Percentiles rank a stretch among this genome's conserved stretches.
Evolutionary conservation across 1,140 invertebrate species (phyloP).

Genomic region (Parapsyche elsis): DNA sequence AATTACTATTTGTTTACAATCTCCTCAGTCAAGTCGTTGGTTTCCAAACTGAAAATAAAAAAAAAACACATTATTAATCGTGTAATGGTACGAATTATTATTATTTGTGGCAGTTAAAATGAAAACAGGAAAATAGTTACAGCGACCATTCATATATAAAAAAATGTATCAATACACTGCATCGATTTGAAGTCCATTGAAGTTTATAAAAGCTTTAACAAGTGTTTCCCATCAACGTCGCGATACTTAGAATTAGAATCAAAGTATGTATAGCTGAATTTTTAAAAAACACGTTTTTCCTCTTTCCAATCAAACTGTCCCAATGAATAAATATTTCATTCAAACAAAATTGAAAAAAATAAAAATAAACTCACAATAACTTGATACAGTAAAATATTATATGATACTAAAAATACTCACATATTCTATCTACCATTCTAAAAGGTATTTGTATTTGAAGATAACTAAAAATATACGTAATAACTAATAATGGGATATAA

Average conservation of each 20-base stretch:
- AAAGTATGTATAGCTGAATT: not conserved
- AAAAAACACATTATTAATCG: conserved; percentile 3
- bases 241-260: not conserved
- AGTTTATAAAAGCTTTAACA: not conserved
- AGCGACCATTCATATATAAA: not conserved
- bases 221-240: not conserved
- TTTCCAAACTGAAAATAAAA: conserved; percentile 15
- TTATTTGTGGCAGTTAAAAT: not conserved
- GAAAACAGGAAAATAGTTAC: not conserved
- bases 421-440: conserved; percentile 21
- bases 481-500: conserved; percentile 30
- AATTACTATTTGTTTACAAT: not conserved
- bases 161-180: not conserved
- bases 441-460: conserved; percentile 19
- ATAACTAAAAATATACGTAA: conserved; percentile 23
- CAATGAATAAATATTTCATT: too few species aligned
- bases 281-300: not conserved
- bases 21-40: conserved; percentile 10
- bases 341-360: not conserved
- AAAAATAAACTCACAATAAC: not conserved
- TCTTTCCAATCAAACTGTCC: too few species aligned
- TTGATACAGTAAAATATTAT: not conserved
- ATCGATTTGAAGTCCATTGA: not conserved
- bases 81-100: not conserved
- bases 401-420: conserved; percentile 16